Percentiles rank a stretch among this genome's conserved stretches.
Conservation (phyloP, 2,888 invertebrate genomes). For the Agriotes lineatus region DNA sequence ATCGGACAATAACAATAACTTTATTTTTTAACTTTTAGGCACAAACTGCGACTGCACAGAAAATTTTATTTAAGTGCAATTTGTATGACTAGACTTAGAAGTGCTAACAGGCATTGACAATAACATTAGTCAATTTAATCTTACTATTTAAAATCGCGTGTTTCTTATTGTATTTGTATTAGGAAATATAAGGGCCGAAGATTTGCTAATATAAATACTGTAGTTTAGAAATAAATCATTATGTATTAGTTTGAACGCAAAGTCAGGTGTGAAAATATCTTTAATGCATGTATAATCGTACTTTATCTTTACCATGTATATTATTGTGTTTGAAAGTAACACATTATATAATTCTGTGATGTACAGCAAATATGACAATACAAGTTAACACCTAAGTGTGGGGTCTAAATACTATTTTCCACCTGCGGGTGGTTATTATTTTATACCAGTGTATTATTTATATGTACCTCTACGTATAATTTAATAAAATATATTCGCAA, state of each 20-base stretch:
- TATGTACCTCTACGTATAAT: conserved; percentile 57
- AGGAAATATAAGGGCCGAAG: conserved; percentile 60
- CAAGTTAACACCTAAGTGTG: conserved; percentile 55
- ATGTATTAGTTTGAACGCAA: conserved; percentile 3
- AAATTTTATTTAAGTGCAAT: conserved; percentile 49
- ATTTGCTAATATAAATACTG: conserved; percentile 58
- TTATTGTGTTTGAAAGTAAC: conserved; percentile 33
- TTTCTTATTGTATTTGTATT: conserved; percentile 55
- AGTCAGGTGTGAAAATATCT: conserved; percentile 18
- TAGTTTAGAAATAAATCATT: conserved; percentile 13
- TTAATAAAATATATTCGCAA: conserved; percentile 47
- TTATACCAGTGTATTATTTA: conserved; percentile 61
- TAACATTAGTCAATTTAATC: conserved; percentile 55
- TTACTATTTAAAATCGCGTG: conserved; percentile 38
- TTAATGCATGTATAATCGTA: conserved; percentile 33
- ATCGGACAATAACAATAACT: conserved; percentile 47
- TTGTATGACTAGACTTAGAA: conserved; percentile 48
- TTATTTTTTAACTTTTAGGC: conserved; percentile 6
- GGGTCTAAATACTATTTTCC: conserved; percentile 52
- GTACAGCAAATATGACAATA: conserved; percentile 60
- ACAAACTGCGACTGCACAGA: conserved; percentile 29
- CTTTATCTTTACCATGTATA: conserved; percentile 29
- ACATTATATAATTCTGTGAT: conserved; percentile 57
- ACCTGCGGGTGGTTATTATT: conserved; percentile 52
- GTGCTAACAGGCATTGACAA: conserved; percentile 53